Conservation (phyloP, 2,888 invertebrate genomes). For the Mimas tiliae region DNA sequence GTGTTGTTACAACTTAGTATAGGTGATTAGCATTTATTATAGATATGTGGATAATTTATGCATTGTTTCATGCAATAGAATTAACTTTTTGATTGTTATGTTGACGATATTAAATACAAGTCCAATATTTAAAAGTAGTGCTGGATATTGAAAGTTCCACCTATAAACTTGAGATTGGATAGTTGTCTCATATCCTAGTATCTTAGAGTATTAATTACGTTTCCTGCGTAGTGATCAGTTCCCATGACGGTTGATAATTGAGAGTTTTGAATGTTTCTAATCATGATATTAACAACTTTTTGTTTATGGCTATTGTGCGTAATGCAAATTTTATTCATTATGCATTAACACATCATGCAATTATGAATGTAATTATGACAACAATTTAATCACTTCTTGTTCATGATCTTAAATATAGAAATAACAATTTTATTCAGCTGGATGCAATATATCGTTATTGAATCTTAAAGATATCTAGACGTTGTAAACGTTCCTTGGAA, state of each 20-base stretch:
- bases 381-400: too few relatives aligned
- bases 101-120: not conserved
- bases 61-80: too few relatives aligned
- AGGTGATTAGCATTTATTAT: too few relatives aligned
- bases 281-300: not conserved
- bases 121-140: too few relatives aligned
- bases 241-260: not conserved
- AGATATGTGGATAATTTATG: too few relatives aligned
- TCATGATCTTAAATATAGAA: too few relatives aligned
- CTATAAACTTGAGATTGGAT: not conserved
- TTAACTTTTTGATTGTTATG: too few relatives aligned
- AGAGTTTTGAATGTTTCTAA: not conserved
- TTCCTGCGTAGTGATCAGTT: constrained; percentile 6
- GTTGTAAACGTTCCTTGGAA: not conserved
- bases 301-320: not conserved
- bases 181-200: constrained; percentile 12
- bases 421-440: too few relatives aligned
- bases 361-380: not conserved
- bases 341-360: not conserved
- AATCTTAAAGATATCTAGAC: not conserved
- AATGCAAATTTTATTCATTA: not conserved
- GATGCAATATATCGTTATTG: not conserved
- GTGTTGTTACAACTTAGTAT: too few relatives aligned
- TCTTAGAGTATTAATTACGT: not conserved
- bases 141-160: not conserved